Conservation (phyloP, 1,140 invertebrate genomes). For the Lordiphosa mommai region DNA sequence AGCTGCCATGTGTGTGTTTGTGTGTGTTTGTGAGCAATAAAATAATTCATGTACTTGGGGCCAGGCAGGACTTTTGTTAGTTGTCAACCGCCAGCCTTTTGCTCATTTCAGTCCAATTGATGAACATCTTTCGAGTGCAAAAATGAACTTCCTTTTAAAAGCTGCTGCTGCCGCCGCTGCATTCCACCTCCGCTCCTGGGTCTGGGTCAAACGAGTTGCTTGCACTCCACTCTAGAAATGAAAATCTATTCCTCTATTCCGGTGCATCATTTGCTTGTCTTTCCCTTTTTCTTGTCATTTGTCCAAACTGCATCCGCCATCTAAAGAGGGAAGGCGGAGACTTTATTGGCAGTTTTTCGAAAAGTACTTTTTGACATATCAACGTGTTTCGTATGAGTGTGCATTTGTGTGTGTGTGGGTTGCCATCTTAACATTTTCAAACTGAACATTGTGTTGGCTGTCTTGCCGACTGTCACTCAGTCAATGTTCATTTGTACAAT, state of each 20-base stretch:
- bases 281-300: conserved; percentile 53
- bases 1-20: conserved; percentile 13
- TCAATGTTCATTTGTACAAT: conserved; percentile 28
- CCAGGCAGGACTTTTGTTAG: conserved; percentile 37
- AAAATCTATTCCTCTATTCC: conserved; percentile 42
- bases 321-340: conserved; percentile 3
- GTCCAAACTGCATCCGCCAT: conserved; percentile 69
- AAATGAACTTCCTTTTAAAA: conserved; percentile 48
- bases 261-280: conserved; percentile 56
- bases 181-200: not conserved
- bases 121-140: conserved; percentile 43
- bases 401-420: conserved; percentile 20
- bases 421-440: conserved; percentile 71
- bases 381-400: conserved; percentile 48
- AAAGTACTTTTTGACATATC: conserved; percentile 72
- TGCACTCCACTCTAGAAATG: conserved; percentile 12
- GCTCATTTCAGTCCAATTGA: conserved; percentile 66
- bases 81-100: conserved; percentile 53
- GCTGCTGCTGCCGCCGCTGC: no score
- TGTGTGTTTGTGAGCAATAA: conserved; percentile 47
- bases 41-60: conserved; percentile 52
- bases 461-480: conserved; percentile 72
- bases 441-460: conserved; percentile 74
- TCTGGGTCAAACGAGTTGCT: conserved; percentile 16
- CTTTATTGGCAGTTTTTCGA: conserved; percentile 70